Evolutionary conservation across 1,140 invertebrate species (phyloP).

Genomic region (Eulimnadia texana): DNA sequence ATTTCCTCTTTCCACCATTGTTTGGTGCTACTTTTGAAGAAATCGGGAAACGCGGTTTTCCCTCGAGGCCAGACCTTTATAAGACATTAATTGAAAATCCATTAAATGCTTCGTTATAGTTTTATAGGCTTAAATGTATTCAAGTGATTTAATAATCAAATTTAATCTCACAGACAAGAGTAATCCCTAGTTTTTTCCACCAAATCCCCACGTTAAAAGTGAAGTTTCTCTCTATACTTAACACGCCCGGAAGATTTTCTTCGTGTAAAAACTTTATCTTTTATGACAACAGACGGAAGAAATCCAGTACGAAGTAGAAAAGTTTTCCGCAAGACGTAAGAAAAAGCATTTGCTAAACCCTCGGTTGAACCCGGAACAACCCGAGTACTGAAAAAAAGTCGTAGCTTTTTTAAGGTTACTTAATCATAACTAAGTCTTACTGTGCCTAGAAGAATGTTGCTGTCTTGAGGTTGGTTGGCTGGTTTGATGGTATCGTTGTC

Average conservation of each 20-base stretch:
- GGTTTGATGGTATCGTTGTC: slow-evolving; percentile 1
- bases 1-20: slow-evolving; percentile 30
- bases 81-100: not conserved
- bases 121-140: not conserved
- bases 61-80: slow-evolving; percentile 10
- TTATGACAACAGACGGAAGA: no score
- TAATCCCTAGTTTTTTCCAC: no score
- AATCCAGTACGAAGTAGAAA: no score
- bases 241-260: not conserved
- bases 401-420: no score
- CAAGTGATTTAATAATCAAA: no score
- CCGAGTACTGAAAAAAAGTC: not conserved
- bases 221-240: not conserved
- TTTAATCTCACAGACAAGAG: no score
- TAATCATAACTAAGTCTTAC: not conserved
- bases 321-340: no score
- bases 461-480: not conserved
- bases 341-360: no score
- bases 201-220: no score
- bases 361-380: no score
- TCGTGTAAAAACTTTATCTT: not conserved
- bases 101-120: not conserved
- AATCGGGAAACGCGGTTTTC: slow-evolving; percentile 16
- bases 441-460: slow-evolving; percentile 6
- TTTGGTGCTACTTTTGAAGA: slow-evolving; percentile 16